Evolutionary conservation across 2,888 invertebrate genomes (phyloP).

Genomic region (Mystacides longicornis): DNA sequence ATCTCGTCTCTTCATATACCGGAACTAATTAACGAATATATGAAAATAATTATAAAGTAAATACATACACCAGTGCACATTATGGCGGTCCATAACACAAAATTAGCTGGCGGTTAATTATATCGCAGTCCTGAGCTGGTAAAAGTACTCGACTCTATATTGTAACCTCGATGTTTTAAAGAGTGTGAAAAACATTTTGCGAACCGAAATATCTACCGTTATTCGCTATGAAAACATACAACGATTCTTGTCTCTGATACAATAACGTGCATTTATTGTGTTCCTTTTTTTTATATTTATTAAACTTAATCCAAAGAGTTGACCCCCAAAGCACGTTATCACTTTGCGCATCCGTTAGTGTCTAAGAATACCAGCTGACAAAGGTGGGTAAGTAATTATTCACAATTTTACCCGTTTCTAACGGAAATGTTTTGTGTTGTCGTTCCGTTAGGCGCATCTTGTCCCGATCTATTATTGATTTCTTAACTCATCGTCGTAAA

Average conservation of each 20-base stretch:
- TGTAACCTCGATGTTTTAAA: constrained; percentile 18
- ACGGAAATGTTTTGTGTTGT: constrained; percentile 10
- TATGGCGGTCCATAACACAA: constrained; percentile 10
- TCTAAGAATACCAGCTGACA: background rate
- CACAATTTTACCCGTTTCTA: constrained; percentile 6
- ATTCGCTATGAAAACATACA: too few species aligned
- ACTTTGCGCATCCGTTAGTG: constrained; percentile 1
- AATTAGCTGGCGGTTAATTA: constrained; percentile 12
- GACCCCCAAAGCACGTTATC: background rate
- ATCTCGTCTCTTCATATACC: constrained; percentile 11
- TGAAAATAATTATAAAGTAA: constrained; percentile 13
- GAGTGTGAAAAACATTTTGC: constrained; percentile 19
- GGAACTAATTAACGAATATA: constrained; percentile 20
- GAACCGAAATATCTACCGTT: too few species aligned
- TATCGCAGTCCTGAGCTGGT: constrained; percentile 12
- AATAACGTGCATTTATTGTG: too few species aligned
- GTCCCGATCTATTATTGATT: constrained; percentile 18
- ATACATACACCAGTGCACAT: constrained; percentile 11
- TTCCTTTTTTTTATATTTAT: too few species aligned
- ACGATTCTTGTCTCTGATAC: too few species aligned
- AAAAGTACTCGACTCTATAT: too few species aligned
- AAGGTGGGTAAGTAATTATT: background rate
- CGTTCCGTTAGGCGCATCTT: constrained; percentile 13
- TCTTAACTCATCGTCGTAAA: constrained; percentile 7
- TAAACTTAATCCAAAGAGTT: background rate